Conservation (phyloP, 2,888 invertebrate genomes). For the Suillia variegata region DNA sequence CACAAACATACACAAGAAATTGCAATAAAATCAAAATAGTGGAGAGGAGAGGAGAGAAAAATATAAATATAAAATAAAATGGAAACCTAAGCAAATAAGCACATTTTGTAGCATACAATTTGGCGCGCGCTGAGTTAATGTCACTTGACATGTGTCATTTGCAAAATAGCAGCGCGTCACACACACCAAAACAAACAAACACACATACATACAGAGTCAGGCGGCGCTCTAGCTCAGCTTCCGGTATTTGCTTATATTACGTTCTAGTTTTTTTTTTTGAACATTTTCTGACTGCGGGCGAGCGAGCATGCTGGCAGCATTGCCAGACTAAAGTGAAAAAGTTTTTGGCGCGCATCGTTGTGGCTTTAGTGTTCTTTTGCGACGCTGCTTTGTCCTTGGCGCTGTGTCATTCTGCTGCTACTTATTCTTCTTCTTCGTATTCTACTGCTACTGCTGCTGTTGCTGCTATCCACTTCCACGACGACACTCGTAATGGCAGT, state of each 20-base stretch:
- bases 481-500: slow-evolving; percentile 1
- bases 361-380: neutral
- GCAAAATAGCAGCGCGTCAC: slow-evolving; percentile 43
- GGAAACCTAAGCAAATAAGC: neutral
- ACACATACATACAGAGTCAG: neutral
- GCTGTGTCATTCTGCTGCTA: neutral
- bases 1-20: too few species aligned
- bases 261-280: neutral
- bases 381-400: neutral
- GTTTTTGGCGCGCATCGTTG: slow-evolving; percentile 48
- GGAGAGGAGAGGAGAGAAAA: neutral
- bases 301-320: too few species aligned
- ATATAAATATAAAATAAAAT: too few species aligned
- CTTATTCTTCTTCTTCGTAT: too few species aligned
- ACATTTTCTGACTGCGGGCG: too few species aligned
- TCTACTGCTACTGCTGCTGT: neutral
- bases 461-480: too few species aligned
- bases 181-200: neutral
- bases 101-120: slow-evolving; percentile 29
- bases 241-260: slow-evolving; percentile 35
- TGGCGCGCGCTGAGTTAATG: slow-evolving; percentile 55
- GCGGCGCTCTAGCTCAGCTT: slow-evolving; percentile 48
- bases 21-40: too few species aligned
- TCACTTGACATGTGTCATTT: slow-evolving; percentile 58
- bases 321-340: slow-evolving; percentile 36